Evolutionary conservation across 2,113 vertebrate species (phyloP).

Genomic region (Progne subis): DNA sequence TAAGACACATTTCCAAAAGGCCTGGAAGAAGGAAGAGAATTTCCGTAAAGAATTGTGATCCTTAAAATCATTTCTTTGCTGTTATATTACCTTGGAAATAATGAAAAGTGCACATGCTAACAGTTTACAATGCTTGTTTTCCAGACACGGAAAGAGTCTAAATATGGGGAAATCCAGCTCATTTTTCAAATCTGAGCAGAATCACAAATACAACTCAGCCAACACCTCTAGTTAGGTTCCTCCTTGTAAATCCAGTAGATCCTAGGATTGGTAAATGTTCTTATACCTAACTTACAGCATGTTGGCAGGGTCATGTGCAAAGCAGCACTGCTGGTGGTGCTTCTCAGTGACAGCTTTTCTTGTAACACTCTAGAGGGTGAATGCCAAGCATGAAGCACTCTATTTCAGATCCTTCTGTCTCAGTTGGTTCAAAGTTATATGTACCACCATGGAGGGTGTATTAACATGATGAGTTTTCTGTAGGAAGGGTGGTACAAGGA

Average conservation of each 20-base stretch:
- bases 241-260: background rate
- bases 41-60: background rate
- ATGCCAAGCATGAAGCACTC: background rate
- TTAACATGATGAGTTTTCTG: background rate
- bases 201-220: background rate
- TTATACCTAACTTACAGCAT: accelerated
- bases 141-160: background rate
- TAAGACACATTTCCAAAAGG: background rate
- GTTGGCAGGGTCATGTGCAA: accelerated
- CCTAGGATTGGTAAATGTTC: background rate
- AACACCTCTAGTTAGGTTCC: background rate
- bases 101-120: background rate
- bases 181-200: background rate
- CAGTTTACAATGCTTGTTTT: background rate
- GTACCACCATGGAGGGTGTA: background rate
- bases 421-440: background rate
- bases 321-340: background rate
- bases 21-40: background rate
- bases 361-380: background rate
- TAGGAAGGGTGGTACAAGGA: background rate
- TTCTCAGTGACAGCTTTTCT: background rate
- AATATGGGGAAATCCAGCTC: background rate
- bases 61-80: background rate
- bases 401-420: background rate
- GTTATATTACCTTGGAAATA: background rate